These are phyloP conservation scores for Clarias batrachus DNA, from an alignment of 2,113 vertebrate genomes.

Conservation along the genomic window DNA sequence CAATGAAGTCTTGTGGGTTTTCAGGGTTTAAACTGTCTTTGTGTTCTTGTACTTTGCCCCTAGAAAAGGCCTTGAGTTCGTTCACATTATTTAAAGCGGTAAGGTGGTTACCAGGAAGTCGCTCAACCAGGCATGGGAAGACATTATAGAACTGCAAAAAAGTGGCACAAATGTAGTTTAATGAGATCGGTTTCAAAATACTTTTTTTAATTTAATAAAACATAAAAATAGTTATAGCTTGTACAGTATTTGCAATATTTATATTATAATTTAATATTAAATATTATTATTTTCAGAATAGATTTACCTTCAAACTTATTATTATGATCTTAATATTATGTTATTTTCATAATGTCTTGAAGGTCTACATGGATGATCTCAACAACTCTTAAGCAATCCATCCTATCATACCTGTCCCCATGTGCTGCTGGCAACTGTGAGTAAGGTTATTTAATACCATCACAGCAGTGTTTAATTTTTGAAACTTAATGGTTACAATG, in stretches of 20 bases:
- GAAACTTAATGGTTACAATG: background rate
- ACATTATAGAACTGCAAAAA: constrained; percentile 73
- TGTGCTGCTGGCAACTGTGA: constrained; percentile 44
- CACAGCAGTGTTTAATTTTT: background rate
- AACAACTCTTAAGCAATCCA: background rate
- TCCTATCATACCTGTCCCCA: constrained; percentile 47
- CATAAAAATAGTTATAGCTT: too few relatives aligned
- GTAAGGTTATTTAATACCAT: background rate
- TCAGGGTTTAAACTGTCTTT: constrained; percentile 65
- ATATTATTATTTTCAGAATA: background rate
- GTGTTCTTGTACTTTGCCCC: constrained; percentile 68
- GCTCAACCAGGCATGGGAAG: constrained; percentile 72
- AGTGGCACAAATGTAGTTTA: too few relatives aligned
- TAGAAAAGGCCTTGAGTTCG: constrained; percentile 57
- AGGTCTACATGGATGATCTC: background rate
- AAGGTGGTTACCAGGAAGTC: constrained; percentile 76
- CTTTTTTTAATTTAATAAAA: too few relatives aligned
- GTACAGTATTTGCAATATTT: too few relatives aligned
- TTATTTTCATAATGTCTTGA: background rate
- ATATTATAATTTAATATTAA: too few relatives aligned
- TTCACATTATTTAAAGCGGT: background rate
- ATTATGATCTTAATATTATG: background rate
- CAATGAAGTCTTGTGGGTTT: constrained; percentile 74
- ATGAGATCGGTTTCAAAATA: too few relatives aligned
- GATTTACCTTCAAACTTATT: background rate